Evolutionary conservation across 2,888 invertebrate species (phyloP).

Genomic region (Chymomyza amoena): DNA sequence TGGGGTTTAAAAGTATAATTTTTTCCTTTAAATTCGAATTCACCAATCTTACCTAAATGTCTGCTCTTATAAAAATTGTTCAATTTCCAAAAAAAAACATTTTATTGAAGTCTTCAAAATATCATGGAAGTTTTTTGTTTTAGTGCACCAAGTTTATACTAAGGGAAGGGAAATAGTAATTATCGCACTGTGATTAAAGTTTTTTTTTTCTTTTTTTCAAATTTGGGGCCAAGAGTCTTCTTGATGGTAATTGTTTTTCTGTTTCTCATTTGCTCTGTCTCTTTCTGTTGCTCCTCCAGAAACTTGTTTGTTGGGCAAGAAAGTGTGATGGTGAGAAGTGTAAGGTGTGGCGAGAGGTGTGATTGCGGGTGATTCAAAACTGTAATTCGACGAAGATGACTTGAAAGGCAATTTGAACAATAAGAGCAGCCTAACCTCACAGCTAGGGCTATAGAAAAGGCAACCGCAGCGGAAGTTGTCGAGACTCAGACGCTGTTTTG

Average conservation of each 20-base stretch:
- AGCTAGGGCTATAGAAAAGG: background rate
- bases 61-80: too few species aligned
- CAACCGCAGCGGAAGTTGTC: conserved; percentile 61
- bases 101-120: background rate
- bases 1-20: too few species aligned
- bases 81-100: background rate
- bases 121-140: background rate
- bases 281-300: conserved; percentile 10
- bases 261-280: conserved; percentile 32
- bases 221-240: conserved; percentile 29
- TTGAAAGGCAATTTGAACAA: conserved; percentile 48
- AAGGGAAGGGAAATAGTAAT: conserved; percentile 5
- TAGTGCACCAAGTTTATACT: background rate
- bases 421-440: conserved; percentile 30
- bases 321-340: conserved; percentile 12
- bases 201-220: conserved; percentile 26
- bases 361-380: conserved; percentile 60
- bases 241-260: conserved; percentile 25
- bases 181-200: conserved; percentile 15
- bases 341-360: conserved; percentile 31
- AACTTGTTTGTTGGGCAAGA: conserved; percentile 40
- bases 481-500: conserved; percentile 67
- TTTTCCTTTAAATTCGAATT: too few species aligned
- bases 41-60: too few species aligned
- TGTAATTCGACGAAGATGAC: conserved; percentile 50